A percentile compares a stretch with the other conserved stretches of the same genome.
phyloP scores from a whole-genome alignment of 2,888 invertebrate species.

The Colostygia pectinataria region DNA sequence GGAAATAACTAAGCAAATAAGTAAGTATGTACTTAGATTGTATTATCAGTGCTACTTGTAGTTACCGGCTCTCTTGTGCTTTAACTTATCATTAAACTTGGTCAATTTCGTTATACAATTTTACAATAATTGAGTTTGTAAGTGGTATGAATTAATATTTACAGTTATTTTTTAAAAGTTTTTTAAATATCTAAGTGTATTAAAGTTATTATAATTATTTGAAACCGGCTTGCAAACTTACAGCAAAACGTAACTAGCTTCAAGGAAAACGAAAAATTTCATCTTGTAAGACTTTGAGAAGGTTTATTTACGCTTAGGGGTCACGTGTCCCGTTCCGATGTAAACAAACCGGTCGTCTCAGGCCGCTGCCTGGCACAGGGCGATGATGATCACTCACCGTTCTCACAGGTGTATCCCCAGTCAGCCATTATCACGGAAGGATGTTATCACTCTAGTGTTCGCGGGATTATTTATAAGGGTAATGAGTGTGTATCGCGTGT shows the following conservation, averaged over 20 bases:
- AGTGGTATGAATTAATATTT: neutral
- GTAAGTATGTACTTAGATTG: constrained; percentile 8
- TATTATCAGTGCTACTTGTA: constrained; percentile 20
- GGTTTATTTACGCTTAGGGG: constrained; percentile 56
- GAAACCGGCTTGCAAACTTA: constrained; percentile 11
- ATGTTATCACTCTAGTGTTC: constrained; percentile 43
- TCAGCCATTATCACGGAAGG: constrained; percentile 67
- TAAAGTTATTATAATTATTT: neutral
- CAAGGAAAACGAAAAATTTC: constrained; percentile 34
- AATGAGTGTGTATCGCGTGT: constrained; percentile 51
- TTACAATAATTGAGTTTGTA: neutral
- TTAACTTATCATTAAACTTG: constrained; percentile 7
- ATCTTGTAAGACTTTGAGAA: constrained; percentile 31
- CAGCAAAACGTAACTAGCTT: constrained; percentile 11
- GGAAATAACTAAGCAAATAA: constrained; percentile 24
- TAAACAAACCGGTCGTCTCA: constrained; percentile 76
- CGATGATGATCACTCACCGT: constrained; percentile 74
- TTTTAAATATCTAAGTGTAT: too few relatives aligned
- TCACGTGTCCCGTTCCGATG: constrained; percentile 69
- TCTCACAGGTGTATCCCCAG: constrained; percentile 84
- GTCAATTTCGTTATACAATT: neutral
- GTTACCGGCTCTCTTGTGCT: constrained; percentile 8
- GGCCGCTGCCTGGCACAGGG: constrained; percentile 40
- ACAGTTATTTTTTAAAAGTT: too few relatives aligned
- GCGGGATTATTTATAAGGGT: constrained; percentile 36